Base-by-base conservation (phyloP, 1,140 invertebrate species). In the Zaprionus kolodkinae region DNA sequence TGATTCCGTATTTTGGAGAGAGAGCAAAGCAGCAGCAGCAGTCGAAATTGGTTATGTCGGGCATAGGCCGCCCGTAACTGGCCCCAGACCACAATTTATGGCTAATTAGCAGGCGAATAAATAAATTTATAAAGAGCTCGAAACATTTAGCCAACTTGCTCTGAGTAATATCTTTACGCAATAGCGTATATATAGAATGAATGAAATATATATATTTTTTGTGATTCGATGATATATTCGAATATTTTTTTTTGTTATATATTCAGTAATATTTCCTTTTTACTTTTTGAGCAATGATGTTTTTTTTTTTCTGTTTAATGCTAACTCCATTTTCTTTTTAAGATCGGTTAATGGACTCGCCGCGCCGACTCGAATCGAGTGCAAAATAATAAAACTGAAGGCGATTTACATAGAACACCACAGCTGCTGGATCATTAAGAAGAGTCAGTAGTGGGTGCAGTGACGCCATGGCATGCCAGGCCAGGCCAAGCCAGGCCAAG, bases 61-160 rank as follows among this genome's bases (percentile, higher is more conserved):
- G 54, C 40, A 33, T n/a, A 27, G n/a, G 25, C 67, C 21, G 67
- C 54, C 27, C 38, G n/a, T 64, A 75, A 71, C 72, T 64, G 67
- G 54, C 38, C 40, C 70, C 15, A 52, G 27, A 54, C 70, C 68
- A 74, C 56, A 67, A 71, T 62, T 78, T 72, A 64, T 72, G 27
- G 21, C 59, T 12, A 80, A 76, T 81, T 79, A 76, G 50, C 73
- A 45, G 30, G 15, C 25, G 13, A 57, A 75, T 75, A 75, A 75
- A 75, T 71, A 21, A 21, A 57, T 63, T 63, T 74, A 63, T 45
- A 59, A 60, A n/a, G 17, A 43, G 70, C 25, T 40, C 11, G 35
- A 43, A 33, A 36, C 17, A 15, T 40, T 43, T 59, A n/a, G 38
- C 13, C 25, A 40, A 13, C n/a, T n/a, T 9, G 40, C 40, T 45